phyloP scores from a whole-genome alignment of 2,888 invertebrate species.

The Drosophila limbata region DNA sequence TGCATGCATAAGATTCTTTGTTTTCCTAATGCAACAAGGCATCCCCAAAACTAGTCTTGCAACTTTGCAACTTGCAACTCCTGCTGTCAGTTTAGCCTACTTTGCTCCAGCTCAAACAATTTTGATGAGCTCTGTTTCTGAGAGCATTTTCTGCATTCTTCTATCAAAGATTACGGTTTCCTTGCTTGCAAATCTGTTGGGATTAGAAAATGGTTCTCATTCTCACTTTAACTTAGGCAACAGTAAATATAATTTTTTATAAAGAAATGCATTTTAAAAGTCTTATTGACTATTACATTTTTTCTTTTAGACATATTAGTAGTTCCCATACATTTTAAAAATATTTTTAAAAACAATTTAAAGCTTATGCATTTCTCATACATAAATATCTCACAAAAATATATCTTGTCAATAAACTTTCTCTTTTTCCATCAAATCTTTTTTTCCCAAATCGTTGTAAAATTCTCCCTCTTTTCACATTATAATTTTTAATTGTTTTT shows the following conservation, averaged over 20 bases:
- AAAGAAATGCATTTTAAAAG: too few relatives aligned
- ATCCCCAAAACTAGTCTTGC: constrained; percentile 17
- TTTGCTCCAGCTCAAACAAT: constrained; percentile 16
- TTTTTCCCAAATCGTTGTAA: not conserved
- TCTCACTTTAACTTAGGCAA: not conserved
- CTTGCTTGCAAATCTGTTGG: not conserved
- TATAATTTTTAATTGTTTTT: not conserved
- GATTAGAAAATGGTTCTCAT: not conserved
- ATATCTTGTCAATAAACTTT: not conserved
- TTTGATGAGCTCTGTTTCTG: constrained; percentile 10
- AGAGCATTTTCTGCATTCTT: not conserved
- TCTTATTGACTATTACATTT: not conserved
- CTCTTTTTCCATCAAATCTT: not conserved
- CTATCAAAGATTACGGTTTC: not conserved
- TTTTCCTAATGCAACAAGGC: constrained; percentile 41
- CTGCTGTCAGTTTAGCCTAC: constrained; percentile 4
- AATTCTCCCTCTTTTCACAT: not conserved
- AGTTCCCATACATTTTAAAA: too few relatives aligned
- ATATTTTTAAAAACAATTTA: too few relatives aligned
- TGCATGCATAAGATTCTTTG: constrained; percentile 70
- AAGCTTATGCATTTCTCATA: too few relatives aligned
- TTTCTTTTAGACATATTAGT: not conserved
- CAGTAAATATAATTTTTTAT: too few relatives aligned
- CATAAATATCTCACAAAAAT: not conserved
- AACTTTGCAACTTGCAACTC: not conserved